Evolutionary conservation across 2,888 invertebrate genomes (phyloP), one percentile per base, ranked within the genome.

Genomic region (Rhagonycha lutea): DNA sequence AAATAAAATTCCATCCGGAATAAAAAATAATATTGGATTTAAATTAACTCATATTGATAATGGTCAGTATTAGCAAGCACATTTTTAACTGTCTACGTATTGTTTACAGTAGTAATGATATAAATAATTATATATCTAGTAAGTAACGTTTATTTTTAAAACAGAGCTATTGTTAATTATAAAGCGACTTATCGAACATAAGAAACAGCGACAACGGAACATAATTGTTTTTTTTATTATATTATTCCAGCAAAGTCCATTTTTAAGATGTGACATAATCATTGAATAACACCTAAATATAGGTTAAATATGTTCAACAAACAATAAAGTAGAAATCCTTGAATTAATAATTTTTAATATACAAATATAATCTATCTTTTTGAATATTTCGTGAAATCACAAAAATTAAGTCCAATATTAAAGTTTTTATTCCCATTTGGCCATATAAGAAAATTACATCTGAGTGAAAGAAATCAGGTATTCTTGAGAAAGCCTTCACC

Each of bases 261-360:
- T 76, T 73, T 73, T 76, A 67, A 76, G 24, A 73, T 14, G 32
- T 76, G 76, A 76, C 73, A 73, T 71, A 76, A 77, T 65, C 72
- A 63, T 69, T 77, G 72, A 74, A 77, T 77, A 77, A 77, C 72
- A 74, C 71, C 74, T 77, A 77, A 77, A 77, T 77, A 77, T 77
- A 77, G 77, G 77, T 74, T 77, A 77, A 73, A 47, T 47, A 47
- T 47, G 47, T 47, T n/a, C 47, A 72, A 61, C 14, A 29, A 70
- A 63, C 68, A 26, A 61, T 60, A 65, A 70, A 74, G 26, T 65
- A 68, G 74, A 74, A 70, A 74, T 70, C 74, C 74, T 74, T 74
- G 73, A 63, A 68, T 68, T 18, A 65, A 26, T 24, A 26, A 65
- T 18, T 14, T 65, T 65, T 24, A 65, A 65, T n/a, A 23, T 24